phyloP scores from a whole-genome alignment of 2,797 vertebrate species.

The Falco biarmicus region DNA sequence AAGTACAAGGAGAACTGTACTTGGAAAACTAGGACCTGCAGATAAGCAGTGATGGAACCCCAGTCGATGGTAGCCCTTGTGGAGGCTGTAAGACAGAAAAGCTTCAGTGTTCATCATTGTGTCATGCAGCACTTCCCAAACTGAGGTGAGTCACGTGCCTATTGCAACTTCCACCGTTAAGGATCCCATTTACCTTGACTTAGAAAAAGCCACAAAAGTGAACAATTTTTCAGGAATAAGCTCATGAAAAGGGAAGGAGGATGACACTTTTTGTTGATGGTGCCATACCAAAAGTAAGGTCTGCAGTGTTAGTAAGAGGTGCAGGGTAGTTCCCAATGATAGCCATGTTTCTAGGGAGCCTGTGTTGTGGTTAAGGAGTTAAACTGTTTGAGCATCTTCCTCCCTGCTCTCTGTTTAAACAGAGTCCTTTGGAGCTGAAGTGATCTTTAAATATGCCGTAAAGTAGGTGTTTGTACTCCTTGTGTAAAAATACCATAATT shows the following conservation, averaged over 20 bases:
- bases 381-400: background rate
- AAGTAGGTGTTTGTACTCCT: background rate
- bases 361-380: background rate
- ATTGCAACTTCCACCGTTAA: background rate
- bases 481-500: background rate
- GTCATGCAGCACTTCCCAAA: background rate
- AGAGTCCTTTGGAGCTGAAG: background rate
- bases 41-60: background rate
- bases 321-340: background rate
- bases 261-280: background rate
- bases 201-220: background rate
- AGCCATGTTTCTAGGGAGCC: background rate
- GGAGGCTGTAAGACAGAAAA: background rate
- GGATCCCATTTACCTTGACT: background rate
- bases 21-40: background rate
- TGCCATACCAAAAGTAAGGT: background rate
- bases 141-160: background rate
- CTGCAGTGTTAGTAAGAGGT: background rate
- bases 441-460: background rate
- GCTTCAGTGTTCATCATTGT: fast-evolving
- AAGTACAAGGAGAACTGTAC: background rate
- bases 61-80: fast-evolving
- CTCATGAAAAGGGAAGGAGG: background rate
- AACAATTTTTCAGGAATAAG: background rate
- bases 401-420: background rate